These are phyloP conservation scores for Tetragnatha montana DNA, from an alignment of 2,888 invertebrate species.

Conservation along the genomic window DNA sequence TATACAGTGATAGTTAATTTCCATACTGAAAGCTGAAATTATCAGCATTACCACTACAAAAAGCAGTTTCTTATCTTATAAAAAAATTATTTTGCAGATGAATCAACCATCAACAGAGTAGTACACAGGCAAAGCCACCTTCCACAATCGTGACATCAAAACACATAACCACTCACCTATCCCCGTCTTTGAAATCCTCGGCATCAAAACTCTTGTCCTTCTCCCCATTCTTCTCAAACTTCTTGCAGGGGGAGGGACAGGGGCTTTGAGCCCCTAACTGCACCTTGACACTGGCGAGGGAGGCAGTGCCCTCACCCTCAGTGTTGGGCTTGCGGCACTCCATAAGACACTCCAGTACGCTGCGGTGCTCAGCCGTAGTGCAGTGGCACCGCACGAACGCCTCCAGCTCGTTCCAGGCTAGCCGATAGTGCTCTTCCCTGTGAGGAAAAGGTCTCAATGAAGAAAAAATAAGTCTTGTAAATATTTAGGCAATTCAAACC, in stretches of 20 bases:
- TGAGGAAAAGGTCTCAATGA: constrained; percentile 36
- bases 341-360: constrained; percentile 86
- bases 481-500: neutral
- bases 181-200: constrained; percentile 33
- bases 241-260: constrained; percentile 16
- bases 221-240: constrained; percentile 15
- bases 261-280: constrained; percentile 53
- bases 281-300: constrained; percentile 57
- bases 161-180: constrained; percentile 49
- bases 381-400: constrained; percentile 86
- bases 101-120: no score
- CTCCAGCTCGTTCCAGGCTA: constrained; percentile 93
- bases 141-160: neutral
- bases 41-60: no score
- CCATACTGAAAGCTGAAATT: no score
- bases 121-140: neutral
- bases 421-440: constrained; percentile 91
- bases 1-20: no score
- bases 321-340: constrained; percentile 82
- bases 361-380: constrained; percentile 84
- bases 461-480: neutral
- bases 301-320: constrained; percentile 61
- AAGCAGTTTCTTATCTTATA: no score
- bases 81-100: no score
- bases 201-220: constrained; percentile 45